phyloP scores from a whole-genome alignment of 2,888 invertebrate species.

The Onthophagus sagittarius region DNA sequence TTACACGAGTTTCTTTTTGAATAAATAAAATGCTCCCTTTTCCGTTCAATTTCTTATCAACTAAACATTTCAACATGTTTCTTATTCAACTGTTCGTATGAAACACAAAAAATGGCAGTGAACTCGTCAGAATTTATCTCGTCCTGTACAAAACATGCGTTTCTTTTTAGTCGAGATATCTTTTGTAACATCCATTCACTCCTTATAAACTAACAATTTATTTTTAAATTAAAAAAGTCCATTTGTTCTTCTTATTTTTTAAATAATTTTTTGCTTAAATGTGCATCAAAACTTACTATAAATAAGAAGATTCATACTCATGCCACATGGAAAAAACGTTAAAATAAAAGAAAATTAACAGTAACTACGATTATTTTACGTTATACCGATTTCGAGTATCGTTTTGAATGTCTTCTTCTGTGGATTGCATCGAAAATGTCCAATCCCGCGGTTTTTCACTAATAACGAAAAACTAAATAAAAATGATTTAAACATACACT shows the following conservation, averaged over 20 bases:
- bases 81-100: slow-evolving; percentile 35
- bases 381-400: background rate
- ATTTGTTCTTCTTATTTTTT: slow-evolving; percentile 5
- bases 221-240: slow-evolving; percentile 2
- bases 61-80: no score
- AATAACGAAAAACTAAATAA: background rate
- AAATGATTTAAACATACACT: background rate
- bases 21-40: no score
- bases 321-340: background rate
- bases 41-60: no score
- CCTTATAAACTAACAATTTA: background rate
- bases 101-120: slow-evolving; percentile 45
- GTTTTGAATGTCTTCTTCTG: background rate
- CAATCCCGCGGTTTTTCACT: background rate
- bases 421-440: background rate
- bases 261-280: slow-evolving; percentile 3
- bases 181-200: background rate
- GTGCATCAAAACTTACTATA: background rate
- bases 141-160: slow-evolving; percentile 24
- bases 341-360: background rate
- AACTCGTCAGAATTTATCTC: slow-evolving; percentile 42
- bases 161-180: background rate
- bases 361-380: background rate
- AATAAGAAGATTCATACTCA: background rate
- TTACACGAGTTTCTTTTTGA: no score